Conservation (phyloP, 2,113 vertebrate species). For the Micronisus gabar region DNA sequence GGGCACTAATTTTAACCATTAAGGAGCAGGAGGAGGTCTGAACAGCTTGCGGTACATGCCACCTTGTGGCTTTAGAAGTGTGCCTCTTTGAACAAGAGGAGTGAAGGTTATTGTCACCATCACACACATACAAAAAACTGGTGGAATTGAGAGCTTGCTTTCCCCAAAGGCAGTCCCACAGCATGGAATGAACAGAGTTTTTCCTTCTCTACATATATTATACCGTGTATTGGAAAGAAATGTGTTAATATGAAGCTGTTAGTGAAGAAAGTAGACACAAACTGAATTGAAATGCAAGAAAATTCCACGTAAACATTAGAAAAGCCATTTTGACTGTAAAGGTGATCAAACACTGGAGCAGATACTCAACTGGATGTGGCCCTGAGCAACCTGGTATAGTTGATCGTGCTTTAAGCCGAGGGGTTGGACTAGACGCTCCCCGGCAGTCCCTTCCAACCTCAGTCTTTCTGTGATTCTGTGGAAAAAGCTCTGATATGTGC, state of each 20-base stretch:
- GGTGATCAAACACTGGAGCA: neutral
- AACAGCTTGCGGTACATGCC: neutral
- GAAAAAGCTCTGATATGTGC: neutral
- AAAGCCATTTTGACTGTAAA: neutral
- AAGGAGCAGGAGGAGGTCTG: neutral
- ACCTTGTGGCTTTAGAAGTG: slow-evolving; percentile 17
- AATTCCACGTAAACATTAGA: neutral
- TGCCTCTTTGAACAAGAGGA: neutral
- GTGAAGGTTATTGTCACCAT: neutral
- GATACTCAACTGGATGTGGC: neutral
- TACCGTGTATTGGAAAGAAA: neutral
- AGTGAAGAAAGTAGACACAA: neutral
- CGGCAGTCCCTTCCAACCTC: neutral
- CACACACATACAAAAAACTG: neutral
- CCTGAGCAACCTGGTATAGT: fast-evolving
- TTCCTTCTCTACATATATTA: neutral
- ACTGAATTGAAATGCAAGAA: neutral
- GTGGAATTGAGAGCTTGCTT: neutral
- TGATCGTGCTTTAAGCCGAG: neutral
- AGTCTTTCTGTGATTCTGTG: neutral
- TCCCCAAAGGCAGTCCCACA: neutral
- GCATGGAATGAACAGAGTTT: neutral
- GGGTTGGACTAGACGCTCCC: neutral
- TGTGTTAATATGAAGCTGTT: neutral
- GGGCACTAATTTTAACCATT: neutral